These are phyloP conservation scores for Apis laboriosa DNA, from an alignment of 1,140 invertebrate species.

Conservation along the genomic window DNA sequence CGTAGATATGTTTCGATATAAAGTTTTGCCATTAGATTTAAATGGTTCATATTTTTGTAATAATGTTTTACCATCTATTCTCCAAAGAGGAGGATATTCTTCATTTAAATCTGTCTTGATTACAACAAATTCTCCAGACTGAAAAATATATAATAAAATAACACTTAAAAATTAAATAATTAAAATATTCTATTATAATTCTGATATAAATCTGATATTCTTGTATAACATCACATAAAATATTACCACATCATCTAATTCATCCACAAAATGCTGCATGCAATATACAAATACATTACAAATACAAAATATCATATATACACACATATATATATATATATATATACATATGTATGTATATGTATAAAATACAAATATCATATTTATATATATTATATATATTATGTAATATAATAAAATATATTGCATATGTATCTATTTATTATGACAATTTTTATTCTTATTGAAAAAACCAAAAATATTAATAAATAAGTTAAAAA, in stretches of 20 bases:
- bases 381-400: neutral
- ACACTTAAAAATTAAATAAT: neutral
- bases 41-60: constrained; percentile 94
- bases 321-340: too few species aligned
- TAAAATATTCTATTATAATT: constrained; percentile 12
- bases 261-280: constrained; percentile 71
- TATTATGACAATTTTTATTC: neutral
- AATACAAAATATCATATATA: neutral
- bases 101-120: constrained; percentile 88
- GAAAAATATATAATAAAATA: constrained; percentile 65
- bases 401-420: too few species aligned
- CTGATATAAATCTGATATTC: neutral
- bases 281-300: constrained; percentile 48
- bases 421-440: neutral
- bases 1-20: constrained; percentile 93
- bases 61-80: constrained; percentile 92
- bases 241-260: constrained; percentile 70
- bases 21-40: constrained; percentile 88
- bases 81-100: constrained; percentile 91
- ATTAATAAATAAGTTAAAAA: neutral
- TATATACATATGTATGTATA: too few species aligned
- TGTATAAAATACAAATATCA: neutral
- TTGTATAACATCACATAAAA: constrained; percentile 9
- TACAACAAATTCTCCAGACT: constrained; percentile 93
- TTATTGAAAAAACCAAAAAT: neutral